Base-by-base conservation (phyloP, 1,140 invertebrate species). In the Streblospio benedicti region DNA sequence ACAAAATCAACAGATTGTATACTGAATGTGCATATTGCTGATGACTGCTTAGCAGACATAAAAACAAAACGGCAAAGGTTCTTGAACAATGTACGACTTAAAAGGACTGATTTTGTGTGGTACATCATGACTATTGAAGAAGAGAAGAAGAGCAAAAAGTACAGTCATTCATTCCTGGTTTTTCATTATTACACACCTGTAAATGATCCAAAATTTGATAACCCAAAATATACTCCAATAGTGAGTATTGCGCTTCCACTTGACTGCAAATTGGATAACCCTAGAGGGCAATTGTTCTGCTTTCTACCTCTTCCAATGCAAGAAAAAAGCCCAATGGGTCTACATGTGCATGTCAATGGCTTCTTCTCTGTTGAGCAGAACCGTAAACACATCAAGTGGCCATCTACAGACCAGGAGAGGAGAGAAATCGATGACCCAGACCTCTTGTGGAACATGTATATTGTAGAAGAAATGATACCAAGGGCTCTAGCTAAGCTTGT, bases 291-390 rank as follows among this genome's bases (percentile, higher is more conserved):
- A n/a, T 27, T 61, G 14, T 61, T 57, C 43, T 61, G 60, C 41
- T 61, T 61, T 33, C 32, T 61, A 18, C 60, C 60, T 6, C 54
- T 61, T 20, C 60, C 60, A 2, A 18, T 61, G 28, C 44, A 49
- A 56, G 12, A 57, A 45, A 49, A 57, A 32, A 61, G 53, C 44
- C 28, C 27, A 5, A 61, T 55, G 1, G 53, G 60, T 1, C 51
- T 61, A 2, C 30, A 35, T 23, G 35, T 61, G 27, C 60, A 61
- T 25, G 35, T 61, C 20, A 57, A 57, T 18, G 60, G 53, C 16
- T 58, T 38, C 43, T 61, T 61, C 44, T 53, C 60, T 2, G 16
- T 61, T 18, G 45, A 50, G 14, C 54, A 57, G 23, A 61, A 61
- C 28, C 18, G 60, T n/a, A 23, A 47, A 18, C 60, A 61, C 23